A percentile compares a stretch with the other conserved stretches of the same genome.
These are phyloP conservation scores for Thyatira batis DNA, from an alignment of 2,888 invertebrate genomes.

Conservation along the genomic window DNA sequence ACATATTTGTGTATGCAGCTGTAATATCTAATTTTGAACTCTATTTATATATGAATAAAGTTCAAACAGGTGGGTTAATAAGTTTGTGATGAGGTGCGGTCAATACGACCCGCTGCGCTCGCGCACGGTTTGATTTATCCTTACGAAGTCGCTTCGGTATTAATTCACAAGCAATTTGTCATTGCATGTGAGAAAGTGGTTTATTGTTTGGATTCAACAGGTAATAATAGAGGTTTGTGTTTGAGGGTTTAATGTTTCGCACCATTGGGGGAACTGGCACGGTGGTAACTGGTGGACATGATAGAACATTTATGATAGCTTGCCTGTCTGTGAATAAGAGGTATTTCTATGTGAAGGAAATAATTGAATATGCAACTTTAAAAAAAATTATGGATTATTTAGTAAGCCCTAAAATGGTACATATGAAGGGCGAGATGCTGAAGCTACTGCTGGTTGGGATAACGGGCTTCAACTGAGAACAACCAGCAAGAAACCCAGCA, in stretches of 20 bases:
- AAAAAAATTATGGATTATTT: too few relatives aligned
- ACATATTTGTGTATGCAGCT: slow-evolving; percentile 18
- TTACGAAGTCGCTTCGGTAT: slow-evolving; percentile 60
- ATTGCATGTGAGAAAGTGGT: slow-evolving; percentile 73
- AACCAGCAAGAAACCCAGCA: too few relatives aligned
- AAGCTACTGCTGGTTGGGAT: too few relatives aligned
- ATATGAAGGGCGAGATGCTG: too few relatives aligned
- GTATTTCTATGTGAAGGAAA: too few relatives aligned
- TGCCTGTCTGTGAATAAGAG: too few relatives aligned
- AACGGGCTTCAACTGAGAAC: too few relatives aligned
- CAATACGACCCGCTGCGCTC: slow-evolving; percentile 57
- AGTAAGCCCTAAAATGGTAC: too few relatives aligned
- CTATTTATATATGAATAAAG: slow-evolving; percentile 17
- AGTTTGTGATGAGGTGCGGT: slow-evolving; percentile 29
- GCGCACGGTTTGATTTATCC: slow-evolving; percentile 67
- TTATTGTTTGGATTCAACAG: slow-evolving; percentile 63
- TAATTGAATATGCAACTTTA: too few relatives aligned
- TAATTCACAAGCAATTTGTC: slow-evolving; percentile 77
- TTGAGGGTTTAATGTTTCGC: slow-evolving; percentile 1
- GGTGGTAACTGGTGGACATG: background rate
- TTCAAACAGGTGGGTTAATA: slow-evolving; percentile 10
- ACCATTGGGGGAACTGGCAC: background rate
- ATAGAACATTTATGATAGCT: too few relatives aligned
- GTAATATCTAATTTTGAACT: slow-evolving; percentile 18
- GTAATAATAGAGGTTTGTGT: slow-evolving; percentile 48